Base-by-base conservation (phyloP, 2,888 invertebrate species). In the Polydrusus cervinus region DNA sequence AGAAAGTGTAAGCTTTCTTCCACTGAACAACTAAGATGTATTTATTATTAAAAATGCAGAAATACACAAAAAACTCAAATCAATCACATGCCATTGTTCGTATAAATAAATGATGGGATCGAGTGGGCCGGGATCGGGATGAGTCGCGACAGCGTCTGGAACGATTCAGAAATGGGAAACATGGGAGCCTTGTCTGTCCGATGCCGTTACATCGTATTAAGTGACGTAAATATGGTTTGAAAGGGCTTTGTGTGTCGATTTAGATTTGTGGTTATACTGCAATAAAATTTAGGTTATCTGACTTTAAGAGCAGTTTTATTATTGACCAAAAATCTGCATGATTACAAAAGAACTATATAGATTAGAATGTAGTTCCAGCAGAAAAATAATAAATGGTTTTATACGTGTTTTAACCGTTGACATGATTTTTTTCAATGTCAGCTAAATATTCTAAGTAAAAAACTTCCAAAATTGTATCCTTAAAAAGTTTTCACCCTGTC, bases 111-210 rank as follows among this genome's bases (percentile, higher is more conserved):
- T 75, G 69, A 74, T 75, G 57, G 74, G 67, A 62, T 55, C 43
- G 51, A 51, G 84, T 85, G 84, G 80, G 80, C 83, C 82, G 79
- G 78, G 81, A 79, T 78, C 80, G 66, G 83, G 85, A 87, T 86
- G 84, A 86, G 85, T 84, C 85, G 84, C 85, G 87, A 87, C 87
- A 86, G 86, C 86, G 86, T 86, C 86, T 85, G 85, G 84, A 85
- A 80, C 82, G 83, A 85, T 85, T 82, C 84, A 85, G 85, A 85
- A 85, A 85, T 86, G 85, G 75, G 71, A 75, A 66, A 75, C 71
- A 67, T 67, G 53, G 75, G 71, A 71, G 60, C 61, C 61, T 38
- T 61, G 60, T 18, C 76, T 70, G 74, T 71, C 74, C 11, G 57
- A 71, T 61, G 14, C 74, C 71, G 57, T 77, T 77, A 74, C 53